Evolutionary conservation across 2,797 vertebrate genomes (phyloP).

Genomic region (Pangasius larnaudii): DNA sequence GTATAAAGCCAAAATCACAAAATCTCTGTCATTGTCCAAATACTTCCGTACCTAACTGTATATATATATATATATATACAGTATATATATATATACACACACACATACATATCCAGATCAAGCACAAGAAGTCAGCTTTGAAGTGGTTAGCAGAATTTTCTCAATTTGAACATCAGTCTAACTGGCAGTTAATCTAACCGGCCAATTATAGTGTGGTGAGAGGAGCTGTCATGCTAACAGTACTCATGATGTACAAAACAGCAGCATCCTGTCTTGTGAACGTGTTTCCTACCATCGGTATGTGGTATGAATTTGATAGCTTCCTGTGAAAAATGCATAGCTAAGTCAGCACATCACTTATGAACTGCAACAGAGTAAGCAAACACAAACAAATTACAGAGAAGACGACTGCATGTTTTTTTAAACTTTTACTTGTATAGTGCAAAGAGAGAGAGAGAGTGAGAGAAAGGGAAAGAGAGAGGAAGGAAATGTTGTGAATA

Average conservation of each 20-base stretch:
- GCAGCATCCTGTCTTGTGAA: slow-evolving; percentile 18
- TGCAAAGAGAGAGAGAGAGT: slow-evolving; percentile 52
- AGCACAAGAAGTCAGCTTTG: background rate
- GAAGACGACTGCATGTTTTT: slow-evolving; percentile 39
- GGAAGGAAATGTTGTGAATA: slow-evolving; percentile 46
- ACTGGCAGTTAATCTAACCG: background rate
- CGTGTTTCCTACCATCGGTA: background rate
- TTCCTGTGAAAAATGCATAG: slow-evolving; percentile 10
- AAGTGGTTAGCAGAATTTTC: slow-evolving; percentile 29
- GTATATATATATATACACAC: too few relatives aligned
- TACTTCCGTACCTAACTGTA: too few relatives aligned
- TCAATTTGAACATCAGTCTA: slow-evolving; percentile 38
- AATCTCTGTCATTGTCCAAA: too few relatives aligned
- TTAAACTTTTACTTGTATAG: slow-evolving; percentile 8
- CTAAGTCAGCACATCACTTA: slow-evolving; percentile 24
- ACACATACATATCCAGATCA: too few relatives aligned
- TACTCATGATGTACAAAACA: slow-evolving; percentile 45
- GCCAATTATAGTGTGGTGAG: slow-evolving; percentile 37
- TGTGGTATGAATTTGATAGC: background rate
- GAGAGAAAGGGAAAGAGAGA: slow-evolving; percentile 40
- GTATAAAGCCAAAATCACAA: too few relatives aligned
- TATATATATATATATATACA: too few relatives aligned
- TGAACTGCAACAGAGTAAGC: slow-evolving; percentile 41
- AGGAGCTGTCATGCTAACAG: slow-evolving; percentile 42
- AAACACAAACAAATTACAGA: slow-evolving; percentile 66